phyloP scores from a whole-genome alignment of 2,797 vertebrate genomes.

The Rhinella marina region DNA sequence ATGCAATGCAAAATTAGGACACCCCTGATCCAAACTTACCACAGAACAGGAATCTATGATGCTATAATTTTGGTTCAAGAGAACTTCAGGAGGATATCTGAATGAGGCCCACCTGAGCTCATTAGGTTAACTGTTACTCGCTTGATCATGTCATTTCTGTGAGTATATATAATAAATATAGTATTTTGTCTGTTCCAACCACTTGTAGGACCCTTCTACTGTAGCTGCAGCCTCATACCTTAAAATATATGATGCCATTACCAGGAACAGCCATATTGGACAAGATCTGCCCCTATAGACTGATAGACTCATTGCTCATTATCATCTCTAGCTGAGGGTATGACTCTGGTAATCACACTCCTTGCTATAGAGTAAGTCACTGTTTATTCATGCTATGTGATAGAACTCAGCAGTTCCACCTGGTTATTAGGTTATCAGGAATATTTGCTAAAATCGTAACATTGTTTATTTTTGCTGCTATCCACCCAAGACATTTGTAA shows the following conservation, averaged over 20 bases:
- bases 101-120: no score
- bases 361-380: neutral
- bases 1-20: no score
- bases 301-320: neutral
- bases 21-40: no score
- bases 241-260: neutral
- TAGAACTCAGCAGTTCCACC: constrained; percentile 21
- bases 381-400: constrained; percentile 28
- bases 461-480: constrained; percentile 52
- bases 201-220: neutral
- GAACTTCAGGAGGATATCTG: no score
- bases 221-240: neutral
- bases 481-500: neutral
- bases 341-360: neutral
- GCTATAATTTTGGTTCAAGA: no score
- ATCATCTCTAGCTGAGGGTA: neutral
- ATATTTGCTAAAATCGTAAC: constrained; percentile 46
- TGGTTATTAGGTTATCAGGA: constrained; percentile 54
- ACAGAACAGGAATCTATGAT: no score
- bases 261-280: neutral
- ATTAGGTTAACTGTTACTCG: no score
- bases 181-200: neutral
- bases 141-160: no score
- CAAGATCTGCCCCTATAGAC: neutral
- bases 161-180: no score